These are phyloP conservation scores for Scolopax bukidnonensis DNA, from an alignment of 2,797 vertebrate species.

Conservation along the genomic window DNA sequence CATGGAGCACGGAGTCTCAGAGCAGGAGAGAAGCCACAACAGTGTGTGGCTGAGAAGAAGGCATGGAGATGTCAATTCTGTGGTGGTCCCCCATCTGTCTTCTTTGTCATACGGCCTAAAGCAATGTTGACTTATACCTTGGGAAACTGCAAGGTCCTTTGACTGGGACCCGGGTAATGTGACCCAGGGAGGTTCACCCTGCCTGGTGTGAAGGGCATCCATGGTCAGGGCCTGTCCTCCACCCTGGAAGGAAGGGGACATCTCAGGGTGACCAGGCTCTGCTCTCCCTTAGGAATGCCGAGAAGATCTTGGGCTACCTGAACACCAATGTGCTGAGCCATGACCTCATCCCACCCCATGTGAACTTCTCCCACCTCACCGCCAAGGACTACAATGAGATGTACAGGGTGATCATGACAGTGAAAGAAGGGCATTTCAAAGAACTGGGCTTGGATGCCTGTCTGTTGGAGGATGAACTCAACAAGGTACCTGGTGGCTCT, in stretches of 20 bases:
- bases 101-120: background rate
- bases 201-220: background rate
- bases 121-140: background rate
- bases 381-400: conserved; percentile 90
- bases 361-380: conserved; percentile 92
- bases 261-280: background rate
- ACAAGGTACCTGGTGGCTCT: conserved; percentile 82
- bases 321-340: conserved; percentile 87
- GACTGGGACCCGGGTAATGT: fast-evolving
- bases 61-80: background rate
- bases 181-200: background rate
- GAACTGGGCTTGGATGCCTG: conserved; percentile 89
- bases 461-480: conserved; percentile 89
- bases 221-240: background rate
- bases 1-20: background rate
- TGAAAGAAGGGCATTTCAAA: conserved; percentile 87
- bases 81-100: background rate
- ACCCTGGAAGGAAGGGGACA: background rate
- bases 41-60: background rate
- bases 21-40: background rate
- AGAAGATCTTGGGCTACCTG: conserved; percentile 92
- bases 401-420: conserved; percentile 90
- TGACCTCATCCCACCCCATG: conserved; percentile 91
- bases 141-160: background rate
- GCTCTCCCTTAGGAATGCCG: conserved; percentile 83